Evolutionary conservation across 30 jellyfish, hydroid and myxozoan species (phyloP), one percentile per base, ranked within the genome.

Genomic region (Cassiopea andromeda): DNA sequence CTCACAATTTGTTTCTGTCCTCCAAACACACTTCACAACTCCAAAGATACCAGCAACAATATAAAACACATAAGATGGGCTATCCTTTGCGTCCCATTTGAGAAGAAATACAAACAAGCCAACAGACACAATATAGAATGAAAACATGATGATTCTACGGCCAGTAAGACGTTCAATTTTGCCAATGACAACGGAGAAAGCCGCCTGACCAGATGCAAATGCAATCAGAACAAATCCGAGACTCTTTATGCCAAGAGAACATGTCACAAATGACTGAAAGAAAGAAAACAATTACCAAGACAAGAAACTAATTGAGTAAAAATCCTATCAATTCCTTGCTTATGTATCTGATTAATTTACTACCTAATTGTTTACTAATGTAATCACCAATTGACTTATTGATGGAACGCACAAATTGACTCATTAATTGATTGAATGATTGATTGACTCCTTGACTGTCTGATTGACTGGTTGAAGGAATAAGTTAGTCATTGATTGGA

Each of bases 201-300:
- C 45, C 10, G 87, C 73, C 47, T 77, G 86, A 15, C 75, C 75
- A 2, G 70, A 44, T 6, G 88, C 89, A 60, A 68, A 87, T 10
- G 60, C 44, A 2, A 68, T 75, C 61, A 87, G 46, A 1, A 87
- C 89, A 57, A 75, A 87, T 27, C 94, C 94, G 70, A 87, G 75
- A n/a, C 47, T 75, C 47, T 77, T 73, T 16, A 87, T 77, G 27
- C 94, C 94, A 48, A 59, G 38, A 6, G 94, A 44, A 48, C 94
- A 87, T 1, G 89, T 46, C 16, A 77, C 89, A 68, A 60, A 87
- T 4, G 94, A 76, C 94, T 87, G 58, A 46, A 85, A 70, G 45
- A 44, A 9, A 59, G 57, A 74, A 27, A 27, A 27, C 38, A 27
- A 27, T 27, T 27, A 27, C 38, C 38, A 27, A 27, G 38, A 27